Evolutionary conservation across 1,140 invertebrate genomes (phyloP).

Genomic region (Streblospio benedicti): DNA sequence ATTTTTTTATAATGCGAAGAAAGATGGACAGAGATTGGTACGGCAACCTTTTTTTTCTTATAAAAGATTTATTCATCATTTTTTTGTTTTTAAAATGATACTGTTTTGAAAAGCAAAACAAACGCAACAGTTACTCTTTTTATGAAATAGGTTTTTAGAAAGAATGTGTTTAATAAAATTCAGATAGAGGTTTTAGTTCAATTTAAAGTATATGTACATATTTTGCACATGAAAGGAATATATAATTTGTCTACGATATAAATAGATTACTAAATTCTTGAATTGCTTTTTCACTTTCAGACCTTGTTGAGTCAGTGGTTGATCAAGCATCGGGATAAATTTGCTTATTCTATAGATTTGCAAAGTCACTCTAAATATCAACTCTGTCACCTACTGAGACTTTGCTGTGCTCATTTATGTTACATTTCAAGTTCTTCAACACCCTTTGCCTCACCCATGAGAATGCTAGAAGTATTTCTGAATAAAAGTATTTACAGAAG

Average conservation of each 20-base stretch:
- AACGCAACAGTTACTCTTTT: neutral
- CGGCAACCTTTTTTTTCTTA: conserved; percentile 26
- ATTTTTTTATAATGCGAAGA: conserved; percentile 65
- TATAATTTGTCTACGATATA: too few species aligned
- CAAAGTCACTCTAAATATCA: neutral
- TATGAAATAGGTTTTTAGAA: neutral
- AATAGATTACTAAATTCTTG: too few species aligned
- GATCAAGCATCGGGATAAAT: neutral
- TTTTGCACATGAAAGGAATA: too few species aligned
- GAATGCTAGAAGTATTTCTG: conserved; percentile 64
- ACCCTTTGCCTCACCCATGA: conserved; percentile 59
- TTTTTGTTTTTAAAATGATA: neutral
- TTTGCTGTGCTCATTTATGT: neutral
- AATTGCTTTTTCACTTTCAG: neutral
- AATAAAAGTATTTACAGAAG: conserved; percentile 45
- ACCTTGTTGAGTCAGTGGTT: neutral
- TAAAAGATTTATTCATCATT: neutral
- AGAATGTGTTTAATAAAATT: neutral
- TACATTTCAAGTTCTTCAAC: conserved; percentile 33
- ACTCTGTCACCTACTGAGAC: neutral
- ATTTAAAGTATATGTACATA: neutral
- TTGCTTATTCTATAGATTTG: neutral
- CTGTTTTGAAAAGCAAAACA: too few species aligned
- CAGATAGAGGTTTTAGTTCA: neutral
- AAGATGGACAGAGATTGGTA: conserved; percentile 66